A percentile compares a stretch with the other conserved stretches of the same genome.
These are phyloP conservation scores for Vireo altiloquus DNA, from an alignment of 2,113 vertebrate species.

Conservation along the genomic window DNA sequence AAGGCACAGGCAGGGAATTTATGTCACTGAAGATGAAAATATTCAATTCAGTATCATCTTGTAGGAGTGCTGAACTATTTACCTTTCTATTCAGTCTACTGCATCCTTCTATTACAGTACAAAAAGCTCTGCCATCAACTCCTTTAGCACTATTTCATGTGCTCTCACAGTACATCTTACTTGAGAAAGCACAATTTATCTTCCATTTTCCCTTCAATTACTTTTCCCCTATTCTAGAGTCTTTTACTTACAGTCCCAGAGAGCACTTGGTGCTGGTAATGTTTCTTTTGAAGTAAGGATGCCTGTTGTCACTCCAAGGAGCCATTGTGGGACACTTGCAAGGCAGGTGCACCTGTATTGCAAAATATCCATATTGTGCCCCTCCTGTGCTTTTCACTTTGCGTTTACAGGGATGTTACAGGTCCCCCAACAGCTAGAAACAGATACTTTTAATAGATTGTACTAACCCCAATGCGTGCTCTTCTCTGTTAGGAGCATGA, in stretches of 20 bases:
- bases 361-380: fast-evolving
- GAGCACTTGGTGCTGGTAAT: not conserved
- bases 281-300: not conserved
- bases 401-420: too few species aligned
- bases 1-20: not conserved
- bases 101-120: not conserved
- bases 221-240: not conserved
- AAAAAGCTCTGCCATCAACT: not conserved
- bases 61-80: not conserved
- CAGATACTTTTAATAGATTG: not conserved
- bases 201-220: not conserved
- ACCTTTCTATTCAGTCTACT: not conserved
- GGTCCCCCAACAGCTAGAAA: not conserved
- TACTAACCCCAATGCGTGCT: not conserved
- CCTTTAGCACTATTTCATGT: not conserved
- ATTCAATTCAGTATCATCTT: not conserved
- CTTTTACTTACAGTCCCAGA: not conserved
- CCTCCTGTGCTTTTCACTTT: not conserved
- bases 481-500: not conserved
- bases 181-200: not conserved
- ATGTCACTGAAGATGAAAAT: not conserved
- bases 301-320: not conserved
- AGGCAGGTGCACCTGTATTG: not conserved
- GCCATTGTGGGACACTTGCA: not conserved
- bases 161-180: not conserved